Conservation (phyloP, 2,888 invertebrate genomes). For the Ischnus inquisitorius region DNA sequence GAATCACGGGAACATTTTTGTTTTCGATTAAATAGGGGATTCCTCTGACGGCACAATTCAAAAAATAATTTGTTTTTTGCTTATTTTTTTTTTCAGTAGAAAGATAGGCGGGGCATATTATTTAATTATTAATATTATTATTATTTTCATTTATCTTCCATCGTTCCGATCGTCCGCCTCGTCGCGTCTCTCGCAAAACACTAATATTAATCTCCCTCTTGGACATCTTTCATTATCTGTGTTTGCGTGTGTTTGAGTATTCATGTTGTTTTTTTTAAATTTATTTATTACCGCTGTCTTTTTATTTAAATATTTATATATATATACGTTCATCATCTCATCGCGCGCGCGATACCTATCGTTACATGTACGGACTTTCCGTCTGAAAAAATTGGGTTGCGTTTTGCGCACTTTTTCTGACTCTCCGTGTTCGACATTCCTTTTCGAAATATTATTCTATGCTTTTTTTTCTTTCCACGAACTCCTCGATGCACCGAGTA, state of each 20-base stretch:
- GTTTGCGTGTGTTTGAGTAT: neutral
- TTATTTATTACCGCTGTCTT: slow-evolving; percentile 30
- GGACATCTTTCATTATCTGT: slow-evolving; percentile 73
- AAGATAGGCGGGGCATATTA: slow-evolving; percentile 81
- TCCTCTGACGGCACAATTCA: slow-evolving; percentile 79
- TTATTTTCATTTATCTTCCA: slow-evolving; percentile 66
- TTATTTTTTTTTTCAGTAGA: slow-evolving; percentile 77
- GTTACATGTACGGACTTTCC: slow-evolving; percentile 49
- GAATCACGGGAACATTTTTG: neutral
- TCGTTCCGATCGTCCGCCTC: slow-evolving; percentile 55
- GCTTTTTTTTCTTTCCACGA: slow-evolving; percentile 58
- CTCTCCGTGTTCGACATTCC: slow-evolving; percentile 50
- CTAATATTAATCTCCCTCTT: slow-evolving; percentile 70
- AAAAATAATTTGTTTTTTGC: slow-evolving; percentile 80
- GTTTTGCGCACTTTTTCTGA: slow-evolving; percentile 47
- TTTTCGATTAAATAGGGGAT: slow-evolving; percentile 46
- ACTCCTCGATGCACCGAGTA: slow-evolving; percentile 59
- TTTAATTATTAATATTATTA: slow-evolving; percentile 71
- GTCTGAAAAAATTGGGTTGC: slow-evolving; percentile 19
- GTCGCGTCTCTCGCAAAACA: slow-evolving; percentile 57
- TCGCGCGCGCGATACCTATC: slow-evolving; percentile 19
- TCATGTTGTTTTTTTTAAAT: slow-evolving; percentile 19
- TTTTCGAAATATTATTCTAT: slow-evolving; percentile 43
- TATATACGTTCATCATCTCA: slow-evolving; percentile 37
- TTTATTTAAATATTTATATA: slow-evolving; percentile 23